Evolutionary conservation across 2,113 vertebrate genomes (phyloP).

Genomic region (Myrmecobius fasciatus): DNA sequence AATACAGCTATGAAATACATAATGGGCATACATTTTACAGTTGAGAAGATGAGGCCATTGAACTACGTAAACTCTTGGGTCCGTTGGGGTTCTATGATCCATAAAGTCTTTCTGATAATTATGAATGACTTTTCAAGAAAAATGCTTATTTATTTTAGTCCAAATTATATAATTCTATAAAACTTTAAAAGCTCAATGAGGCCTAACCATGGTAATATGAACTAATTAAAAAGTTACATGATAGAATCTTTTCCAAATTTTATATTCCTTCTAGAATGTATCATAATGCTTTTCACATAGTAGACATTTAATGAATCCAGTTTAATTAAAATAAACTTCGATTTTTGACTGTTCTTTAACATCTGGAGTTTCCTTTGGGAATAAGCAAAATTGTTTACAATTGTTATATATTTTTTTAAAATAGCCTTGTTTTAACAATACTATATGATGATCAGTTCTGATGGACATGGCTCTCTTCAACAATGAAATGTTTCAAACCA

Average conservation of each 20-base stretch:
- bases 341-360: slow-evolving; percentile 54
- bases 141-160: slow-evolving; percentile 17
- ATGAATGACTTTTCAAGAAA: slow-evolving; percentile 9
- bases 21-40: neutral
- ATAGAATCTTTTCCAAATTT: neutral
- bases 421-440: neutral
- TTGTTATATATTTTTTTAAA: neutral
- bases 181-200: neutral
- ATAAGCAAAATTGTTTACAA: slow-evolving; percentile 44
- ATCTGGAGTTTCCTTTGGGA: slow-evolving; percentile 76
- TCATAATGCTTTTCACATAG: neutral
- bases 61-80: neutral
- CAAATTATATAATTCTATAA: slow-evolving; percentile 23
- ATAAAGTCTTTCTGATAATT: neutral
- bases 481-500: no score
- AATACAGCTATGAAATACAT: neutral
- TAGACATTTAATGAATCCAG: neutral
- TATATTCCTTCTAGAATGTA: neutral
- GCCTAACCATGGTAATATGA: neutral
- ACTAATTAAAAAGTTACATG: neutral
- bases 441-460: no score
- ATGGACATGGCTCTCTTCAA: no score
- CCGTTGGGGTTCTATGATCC: neutral
- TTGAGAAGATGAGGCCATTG: neutral
- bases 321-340: slow-evolving; percentile 72